Evolutionary conservation across 2,888 invertebrate species (phyloP), one percentile per base, ranked within the genome.

Genomic region (Idaea biselata): DNA sequence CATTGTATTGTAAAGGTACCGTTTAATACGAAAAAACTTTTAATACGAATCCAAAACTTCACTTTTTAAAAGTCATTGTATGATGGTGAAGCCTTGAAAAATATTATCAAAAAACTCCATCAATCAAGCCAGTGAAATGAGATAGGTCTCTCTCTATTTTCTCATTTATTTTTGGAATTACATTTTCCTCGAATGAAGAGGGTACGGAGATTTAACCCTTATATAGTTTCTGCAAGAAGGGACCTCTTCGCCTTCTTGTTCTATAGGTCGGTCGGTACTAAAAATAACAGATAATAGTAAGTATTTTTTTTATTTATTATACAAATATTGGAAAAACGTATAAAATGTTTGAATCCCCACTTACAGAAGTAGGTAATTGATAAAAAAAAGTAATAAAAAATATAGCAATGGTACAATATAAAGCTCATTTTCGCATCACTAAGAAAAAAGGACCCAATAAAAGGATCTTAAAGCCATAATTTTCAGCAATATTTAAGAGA

Each of bases 401-500:
- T 44, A 7, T 3, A 44, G 11, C 44, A 44, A 11, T 44, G 11
- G 44, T 14, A 7, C 44, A 44, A 44, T 32, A 44, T 7, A 44
- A 11, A 44, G 11, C 44, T 44, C 11, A 44, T 44, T 44, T 44
- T 44, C 44, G 44, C 44, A 44, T 44, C 6, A 44, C 44, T 44
- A 44, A 44, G 44, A 11, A 44, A 44, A 44, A 44, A 44, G 7
- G 3, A 44, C 44, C 44, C 44, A 44, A 44, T 44, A 44, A 44
- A 44, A 44, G 44, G 44, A 14, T 44, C 44, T 44, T 14, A 44
- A 66, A 70, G 65, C 67, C 68, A 68, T 67, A 69, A 68, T 66
- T 63, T 64, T 67, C 66, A 63, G 63, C 64, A 65, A 67, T 66
- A 66, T 68, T 68, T 67, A 64, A 44, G 44, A 44, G 44, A 44